Base-by-base conservation (phyloP, 2,888 invertebrate species). In the Orthonevra nobilis region DNA sequence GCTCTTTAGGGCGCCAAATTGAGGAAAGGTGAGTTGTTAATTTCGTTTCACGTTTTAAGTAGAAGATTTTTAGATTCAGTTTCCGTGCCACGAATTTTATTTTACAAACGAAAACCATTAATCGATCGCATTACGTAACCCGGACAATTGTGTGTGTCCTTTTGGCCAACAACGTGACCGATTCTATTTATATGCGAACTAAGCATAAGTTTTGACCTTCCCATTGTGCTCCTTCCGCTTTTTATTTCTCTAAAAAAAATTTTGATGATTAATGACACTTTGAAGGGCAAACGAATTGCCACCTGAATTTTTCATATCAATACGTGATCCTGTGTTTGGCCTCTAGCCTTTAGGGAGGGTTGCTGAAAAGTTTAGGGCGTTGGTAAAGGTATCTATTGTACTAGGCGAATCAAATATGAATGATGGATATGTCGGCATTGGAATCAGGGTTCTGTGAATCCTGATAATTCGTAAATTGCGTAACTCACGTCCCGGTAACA, bases 61-160 rank as follows among this genome's bases (percentile, higher is more conserved):
- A 23, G 36, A 17, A 44, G 50, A 64, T 77, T 77, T 60, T 36
- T n/a, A 28, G 36, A 77, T 60, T 66, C 64, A 19, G 20, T 60
- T 34, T 58, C 64, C 77, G 77, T 77, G 77, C 72, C 30, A 28
- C 72, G 77, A 72, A 77, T 77, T 72, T 72, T 66, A 77, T 77
- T 77, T 77, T 70, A 77, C 77, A 64, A 52, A 64, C 64, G 58
- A 77, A 72, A 72, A 64, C 58, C 64, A 52, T 58, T 77, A 72
- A 72, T 66, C 77, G 72, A 64, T 64, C 72, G 64, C n/a, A n/a
- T 72, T 77, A 77, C 58, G 61, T 48, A 63, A 63, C 61, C 34
- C 19, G 26, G 19, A 12, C 36, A 36, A 40, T 36, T 61, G 61
- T 32, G 36, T 30, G 34, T 52, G 77, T 52, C 48, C 48, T 28